Percentiles rank a stretch among this genome's conserved stretches.
Conservation (phyloP, 1,140 invertebrate species). For the Papilio helenus region DNA sequence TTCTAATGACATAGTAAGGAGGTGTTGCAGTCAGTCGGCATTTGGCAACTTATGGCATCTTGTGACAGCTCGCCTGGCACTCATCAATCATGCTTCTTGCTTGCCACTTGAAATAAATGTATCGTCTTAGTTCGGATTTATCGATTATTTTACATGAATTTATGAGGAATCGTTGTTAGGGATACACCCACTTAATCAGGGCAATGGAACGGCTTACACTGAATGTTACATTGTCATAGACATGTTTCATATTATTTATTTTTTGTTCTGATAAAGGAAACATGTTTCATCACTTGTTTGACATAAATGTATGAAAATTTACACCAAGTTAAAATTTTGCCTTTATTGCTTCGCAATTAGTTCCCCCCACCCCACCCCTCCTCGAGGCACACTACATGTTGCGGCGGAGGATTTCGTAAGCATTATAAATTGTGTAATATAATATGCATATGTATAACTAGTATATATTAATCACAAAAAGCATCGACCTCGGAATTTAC, state of each 20-base stretch:
- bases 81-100: background rate
- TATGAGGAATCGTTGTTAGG: too few relatives aligned
- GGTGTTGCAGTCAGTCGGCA: background rate
- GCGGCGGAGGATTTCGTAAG: background rate
- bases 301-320: conserved; percentile 14
- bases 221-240: too few relatives aligned
- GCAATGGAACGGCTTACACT: too few relatives aligned
- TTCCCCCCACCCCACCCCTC: background rate
- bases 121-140: background rate
- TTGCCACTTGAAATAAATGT: background rate
- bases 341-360: background rate
- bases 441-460: background rate
- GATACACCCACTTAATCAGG: too few relatives aligned
- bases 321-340: background rate
- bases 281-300: background rate
- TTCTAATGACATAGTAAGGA: background rate
- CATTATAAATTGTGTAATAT: background rate
- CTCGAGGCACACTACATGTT: background rate
- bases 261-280: background rate
- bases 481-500: background rate
- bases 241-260: background rate
- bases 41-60: background rate
- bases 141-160: too few relatives aligned
- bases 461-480: conserved; percentile 5
- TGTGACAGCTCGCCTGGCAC: background rate